Evolutionary conservation across 1,140 invertebrate species (phyloP).

Genomic region (Trichonephila inaurata): DNA sequence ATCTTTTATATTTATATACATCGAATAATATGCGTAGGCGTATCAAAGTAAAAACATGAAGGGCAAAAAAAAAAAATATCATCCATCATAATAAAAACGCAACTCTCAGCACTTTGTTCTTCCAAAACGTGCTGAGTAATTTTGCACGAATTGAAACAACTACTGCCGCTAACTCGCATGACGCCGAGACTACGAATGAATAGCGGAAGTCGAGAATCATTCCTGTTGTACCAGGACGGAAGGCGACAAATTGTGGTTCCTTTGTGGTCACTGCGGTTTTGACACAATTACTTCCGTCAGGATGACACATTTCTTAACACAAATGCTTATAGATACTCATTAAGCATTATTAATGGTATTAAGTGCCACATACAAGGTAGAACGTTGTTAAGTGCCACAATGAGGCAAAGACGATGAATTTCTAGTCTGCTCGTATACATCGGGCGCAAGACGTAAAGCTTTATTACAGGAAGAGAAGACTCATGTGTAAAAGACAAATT

Average conservation of each 20-base stretch:
- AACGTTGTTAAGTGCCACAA: neutral
- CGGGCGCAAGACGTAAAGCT: too few species aligned
- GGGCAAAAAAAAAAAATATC: neutral
- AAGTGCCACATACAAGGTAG: neutral
- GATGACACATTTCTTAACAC: neutral
- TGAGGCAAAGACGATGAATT: too few species aligned
- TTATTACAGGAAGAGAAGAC: too few species aligned
- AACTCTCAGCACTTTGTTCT: neutral
- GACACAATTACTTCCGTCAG: neutral
- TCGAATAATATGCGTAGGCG: neutral
- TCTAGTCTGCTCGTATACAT: too few species aligned
- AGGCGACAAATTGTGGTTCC: constrained; percentile 1
- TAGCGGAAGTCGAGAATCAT: neutral
- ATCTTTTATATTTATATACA: too few species aligned
- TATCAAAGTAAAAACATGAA: neutral
- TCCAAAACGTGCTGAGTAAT: constrained; percentile 7
- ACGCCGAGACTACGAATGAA: neutral
- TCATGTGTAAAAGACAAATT: too few species aligned
- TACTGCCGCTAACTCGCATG: neutral
- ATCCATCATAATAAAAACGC: neutral
- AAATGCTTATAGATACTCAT: neutral
- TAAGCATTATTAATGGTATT: neutral
- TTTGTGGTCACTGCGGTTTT: constrained; percentile 8
- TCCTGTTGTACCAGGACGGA: neutral
- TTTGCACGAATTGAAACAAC: neutral